Evolutionary conservation across 1,140 invertebrate genomes (phyloP), one percentile per base, ranked within the genome.

Genomic region (Hydropsyche tenuis): DNA sequence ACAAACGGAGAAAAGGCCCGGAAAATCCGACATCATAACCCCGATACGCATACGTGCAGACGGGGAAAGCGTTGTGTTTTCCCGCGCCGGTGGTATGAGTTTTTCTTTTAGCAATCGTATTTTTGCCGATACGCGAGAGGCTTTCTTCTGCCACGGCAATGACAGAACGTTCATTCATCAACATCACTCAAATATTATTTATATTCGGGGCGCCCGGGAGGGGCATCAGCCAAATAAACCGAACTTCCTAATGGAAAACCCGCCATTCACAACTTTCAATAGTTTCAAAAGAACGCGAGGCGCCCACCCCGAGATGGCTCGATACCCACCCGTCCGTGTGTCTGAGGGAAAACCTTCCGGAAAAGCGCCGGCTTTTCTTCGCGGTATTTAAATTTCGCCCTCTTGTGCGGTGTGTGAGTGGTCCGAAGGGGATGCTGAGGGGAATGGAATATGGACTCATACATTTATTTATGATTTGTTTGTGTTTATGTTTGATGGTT

Each of bases 121-220:
- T 76, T 74, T 76, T 76, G 16, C 73, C 73, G 66, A 74, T 74
- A 53, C 73, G 64, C 30, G 56, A 60, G 56, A 60, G 27, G 45
- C 66, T 69, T 69, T 74, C 66, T 64, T 69, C 53, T 60, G 65
- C 42, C 66, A 22, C 56, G n/a, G 62, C 62, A 62, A 70, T 73
- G 62, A 71, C 72, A 69, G 42, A 60, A 51, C 30, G 20, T 51
- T 70, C 75, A 76, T 74, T 70, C 68, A 72, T 76, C 75, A 72
- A 71, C 72, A 76, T 76, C 75, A 76, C 75, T 76, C 75, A 76
- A 74, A 76, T 76, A 76, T 73, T 76, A 76, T 76, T 76, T 76
- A 76, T 76, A 76, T 69, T 72, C 64, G 43, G 48, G 42, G 27
- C 42, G 56, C 56, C 30, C 3, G 30, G 3, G 30, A 37, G 63